Percentiles rank a stretch among this genome's conserved stretches.
Evolutionary conservation across 2,888 invertebrate species (phyloP).

Genomic region (Orthosia gracilis): DNA sequence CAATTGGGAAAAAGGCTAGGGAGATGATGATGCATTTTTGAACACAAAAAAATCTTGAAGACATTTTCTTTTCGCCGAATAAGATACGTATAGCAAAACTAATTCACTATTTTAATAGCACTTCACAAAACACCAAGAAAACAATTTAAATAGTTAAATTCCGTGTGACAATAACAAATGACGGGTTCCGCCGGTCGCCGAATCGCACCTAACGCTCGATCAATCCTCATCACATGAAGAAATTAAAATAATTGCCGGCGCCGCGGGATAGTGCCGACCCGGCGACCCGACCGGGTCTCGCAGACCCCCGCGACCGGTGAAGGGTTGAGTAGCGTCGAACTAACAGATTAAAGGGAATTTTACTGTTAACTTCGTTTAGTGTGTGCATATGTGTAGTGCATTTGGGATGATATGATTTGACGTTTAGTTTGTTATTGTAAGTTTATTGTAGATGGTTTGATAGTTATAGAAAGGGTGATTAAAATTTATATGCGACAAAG

Average conservation of each 20-base stretch:
- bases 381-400: neutral
- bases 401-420: neutral
- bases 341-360: conserved; percentile 47
- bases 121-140: conserved; percentile 56
- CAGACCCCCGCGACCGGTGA: conserved; percentile 65
- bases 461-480: too few species aligned
- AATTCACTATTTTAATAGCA: conserved; percentile 15
- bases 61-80: neutral
- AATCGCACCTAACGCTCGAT: conserved; percentile 85
- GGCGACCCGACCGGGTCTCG: conserved; percentile 59
- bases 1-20: too few species aligned
- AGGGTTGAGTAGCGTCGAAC: conserved; percentile 79
- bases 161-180: conserved; percentile 82
- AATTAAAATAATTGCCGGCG: conserved; percentile 89
- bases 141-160: conserved; percentile 79
- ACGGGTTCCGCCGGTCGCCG: conserved; percentile 72
- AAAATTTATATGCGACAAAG: too few species aligned
- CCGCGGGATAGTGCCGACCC: conserved; percentile 78
- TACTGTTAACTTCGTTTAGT: conserved; percentile 18
- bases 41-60: too few species aligned
- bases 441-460: too few species aligned
- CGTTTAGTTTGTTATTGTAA: neutral
- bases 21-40: too few species aligned
- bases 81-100: neutral
- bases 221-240: conserved; percentile 86